These are phyloP conservation scores for Amniataba percoides DNA, from an alignment of 2,797 vertebrate species.

Conservation along the genomic window DNA sequence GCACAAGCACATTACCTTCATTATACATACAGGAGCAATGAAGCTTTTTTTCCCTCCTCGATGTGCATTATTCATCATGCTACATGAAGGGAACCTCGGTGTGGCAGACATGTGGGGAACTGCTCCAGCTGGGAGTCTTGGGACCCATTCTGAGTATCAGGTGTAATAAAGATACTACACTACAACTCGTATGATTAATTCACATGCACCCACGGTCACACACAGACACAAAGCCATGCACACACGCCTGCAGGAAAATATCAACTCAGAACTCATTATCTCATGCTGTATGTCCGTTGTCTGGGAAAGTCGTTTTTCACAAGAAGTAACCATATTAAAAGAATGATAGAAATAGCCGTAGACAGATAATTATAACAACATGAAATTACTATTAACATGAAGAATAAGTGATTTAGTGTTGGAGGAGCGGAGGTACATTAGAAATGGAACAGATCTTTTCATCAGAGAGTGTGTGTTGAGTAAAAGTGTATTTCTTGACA, in stretches of 20 bases:
- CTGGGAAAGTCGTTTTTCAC: background rate
- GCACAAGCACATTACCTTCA: constrained; percentile 59
- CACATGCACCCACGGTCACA: constrained; percentile 37
- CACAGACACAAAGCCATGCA: constrained; percentile 14
- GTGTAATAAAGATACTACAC: constrained; percentile 39
- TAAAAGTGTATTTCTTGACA: too few relatives aligned
- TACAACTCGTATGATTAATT: constrained; percentile 56
- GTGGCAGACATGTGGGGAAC: constrained; percentile 42
- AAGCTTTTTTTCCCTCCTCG: constrained; percentile 10
- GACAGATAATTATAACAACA: background rate
- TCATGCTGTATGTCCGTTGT: background rate
- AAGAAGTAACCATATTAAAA: background rate
- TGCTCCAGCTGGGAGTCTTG: constrained; percentile 47
- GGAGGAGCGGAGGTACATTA: background rate
- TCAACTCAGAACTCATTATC: constrained; percentile 22
- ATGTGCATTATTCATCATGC: constrained; percentile 75
- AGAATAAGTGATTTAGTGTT: background rate
- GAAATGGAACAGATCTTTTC: background rate
- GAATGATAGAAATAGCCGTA: background rate
- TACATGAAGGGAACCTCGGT: constrained; percentile 61
- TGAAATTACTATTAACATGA: background rate
- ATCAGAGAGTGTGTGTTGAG: too few relatives aligned
- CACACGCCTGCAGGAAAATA: constrained; percentile 13
- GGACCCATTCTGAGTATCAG: constrained; percentile 52
- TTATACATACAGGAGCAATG: constrained; percentile 63